Base-by-base conservation (phyloP, 2,888 invertebrate genomes). In the Troides oblongomaculatus region DNA sequence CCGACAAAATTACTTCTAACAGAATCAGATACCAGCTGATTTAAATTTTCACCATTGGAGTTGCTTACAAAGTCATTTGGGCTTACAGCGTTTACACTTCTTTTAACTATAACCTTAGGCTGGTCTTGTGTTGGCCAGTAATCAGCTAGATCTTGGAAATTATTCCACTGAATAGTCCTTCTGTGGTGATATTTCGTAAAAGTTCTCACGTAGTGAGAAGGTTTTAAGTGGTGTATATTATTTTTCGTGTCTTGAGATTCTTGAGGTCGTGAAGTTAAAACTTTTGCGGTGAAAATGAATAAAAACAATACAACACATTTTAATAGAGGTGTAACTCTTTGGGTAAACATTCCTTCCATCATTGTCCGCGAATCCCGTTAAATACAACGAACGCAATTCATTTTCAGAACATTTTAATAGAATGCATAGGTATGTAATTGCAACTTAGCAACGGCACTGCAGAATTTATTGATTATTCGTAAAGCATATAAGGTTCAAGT, bases 151-250 rank as follows among this genome's bases (percentile, higher is more conserved):
- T 89, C 88, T 70, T 80, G 83, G 23, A 75, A 58, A 65, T 81
- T 82, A 66, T 87, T 87, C 87, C 88, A 86, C 58, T 88, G 89
- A 69, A 85, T 89, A 25, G 89, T 89, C 70, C 92, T 82, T 75
- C 90, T 86, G 69, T 92, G 92, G 57, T 92, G 92, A 67, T 92
- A 90, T 80, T 92, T 92, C 0, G 90, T 92, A 73, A 92, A 92
- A 6, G 91, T 90, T 62, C 92, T 83, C n/a, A 92, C 90, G 76
- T 90, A 92, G 73, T 89, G 87, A 0, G 84, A 74, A 3, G 91
- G 86, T 74, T 89, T 92, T 18, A 80, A 75, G 39, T 88, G 87
- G 56, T 90, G 89, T 72, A 91, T 89, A 21, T 81, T 84, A 75
- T 90, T 90, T 70, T 80, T 82, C 1, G 80, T 72, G 61, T 92